Evolutionary conservation across 2,888 invertebrate species (phyloP), one percentile per base, ranked within the genome.

Genomic region (Caenorhabditis panamensis): DNA sequence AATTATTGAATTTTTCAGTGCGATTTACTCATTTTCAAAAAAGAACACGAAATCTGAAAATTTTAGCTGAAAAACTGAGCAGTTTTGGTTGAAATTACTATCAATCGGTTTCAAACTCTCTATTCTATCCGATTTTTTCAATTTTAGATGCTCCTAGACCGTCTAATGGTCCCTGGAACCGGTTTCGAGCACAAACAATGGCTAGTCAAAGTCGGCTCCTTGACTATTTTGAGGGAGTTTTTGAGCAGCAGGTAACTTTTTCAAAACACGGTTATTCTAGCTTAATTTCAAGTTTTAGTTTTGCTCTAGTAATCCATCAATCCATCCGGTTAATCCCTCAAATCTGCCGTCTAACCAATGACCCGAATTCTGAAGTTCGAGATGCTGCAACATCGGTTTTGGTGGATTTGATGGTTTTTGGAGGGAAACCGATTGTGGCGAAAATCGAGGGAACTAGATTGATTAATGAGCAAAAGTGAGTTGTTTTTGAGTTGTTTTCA

Each of bases 401-500:
- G 79, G 64, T 85, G 78, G 49, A 86, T 85, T n/a, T 89, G 87
- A 76, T 89, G 80, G 80, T 80, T 1, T 75, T 37, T 22, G 80
- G 80, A 6, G 80, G 80, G 28, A 54, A 54, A 47, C 61, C 80
- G n/a, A 71, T 76, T n/a, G 44, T 76, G 1, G 49, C 26, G 0
- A 69, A 67, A 22, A 67, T 80, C 13, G 49, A 44, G 0, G 36
- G 44, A 13, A 76, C 80, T 1, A 37, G 62, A 18, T 2, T 76
- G 37, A 37, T 80, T 2, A 71, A 66, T 62, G 80, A 80, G 56
- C 80, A 80, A 18, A 80, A 80, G 80, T 80, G 54, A 63, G 80
- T 69, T 31, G 4, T 31, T 31, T n/a, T n/a, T n/a, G n/a, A n/a
- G n/a, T n/a, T n/a, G n/a, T n/a, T n/a, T n/a, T n/a, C n/a, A n/a